Evolutionary conservation across 2,888 invertebrate species (phyloP), one percentile per base, ranked within the genome.

Genomic region (Pantelozetes paolii): DNA sequence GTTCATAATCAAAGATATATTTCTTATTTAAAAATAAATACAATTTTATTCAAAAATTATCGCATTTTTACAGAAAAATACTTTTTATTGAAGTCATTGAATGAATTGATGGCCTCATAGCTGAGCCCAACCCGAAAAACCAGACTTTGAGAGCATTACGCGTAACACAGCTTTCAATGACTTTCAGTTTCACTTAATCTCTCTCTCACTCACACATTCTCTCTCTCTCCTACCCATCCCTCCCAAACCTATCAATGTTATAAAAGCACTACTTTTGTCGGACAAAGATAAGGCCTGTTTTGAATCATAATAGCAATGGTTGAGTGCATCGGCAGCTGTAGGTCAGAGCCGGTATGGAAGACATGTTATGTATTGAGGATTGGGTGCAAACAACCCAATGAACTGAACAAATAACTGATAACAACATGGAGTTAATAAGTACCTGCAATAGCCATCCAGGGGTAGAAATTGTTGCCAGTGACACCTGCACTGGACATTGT

Each of bases 361-460:
- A 2, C 23, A 28, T 54, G 15, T 50, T 5, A 9, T 5, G 20
- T 20, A 45, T 9, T 45, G 45, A 45, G 15, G n/a, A n/a, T n/a
- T n/a, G n/a, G n/a, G 45, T 45, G 45, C 18, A 45, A 45, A 45
- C 45, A 15, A 23, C 20, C 45, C 20, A 2, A n/a, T 50, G 20
- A 42, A 32, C 9, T 48, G 23, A 54, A 23, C 45, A 67, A 67
- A 32, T 32, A 9, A 28, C 1, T 62, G 59, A 30, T 30, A 62
- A 62, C 2, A 57, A 28, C 11, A 32, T 32, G 59, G 59, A 32
- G 32, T 62, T 32, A 62, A 72, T 45, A 87, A 91, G 89, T 85
- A 94, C 94, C 94, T 94, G 94, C 94, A 87, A 94, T 94, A 85
- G 94, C 94, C 94, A 94, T 94, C 94, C 94, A 94, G 80, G 94